Base-by-base conservation (phyloP, 2,797 vertebrate species). In the Melanotaenia parkinsoni region DNA sequence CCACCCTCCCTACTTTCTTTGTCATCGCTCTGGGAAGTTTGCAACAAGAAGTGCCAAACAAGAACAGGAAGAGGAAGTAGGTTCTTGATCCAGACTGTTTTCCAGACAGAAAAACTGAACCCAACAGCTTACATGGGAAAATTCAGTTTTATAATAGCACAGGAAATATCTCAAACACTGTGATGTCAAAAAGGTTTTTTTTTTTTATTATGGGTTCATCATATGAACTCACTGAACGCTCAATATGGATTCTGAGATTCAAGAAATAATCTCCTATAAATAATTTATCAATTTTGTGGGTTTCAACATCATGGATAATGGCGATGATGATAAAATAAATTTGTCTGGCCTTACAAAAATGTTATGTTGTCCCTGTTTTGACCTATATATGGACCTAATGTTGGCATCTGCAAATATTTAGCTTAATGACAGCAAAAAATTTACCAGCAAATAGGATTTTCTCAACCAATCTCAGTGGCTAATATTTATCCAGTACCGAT, bases 61-160 rank as follows among this genome's bases (percentile, higher is more conserved):
- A 89, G 89, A 85, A 85, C 77, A 89, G 88, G 89, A 90, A 87
- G 70, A 84, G 88, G 89, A 92, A 89, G 76, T 69, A 66, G 61
- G 78, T 85, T 84, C 70, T 79, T 30, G 11, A 79, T 81, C 60
- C 51, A 83, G 50, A 72, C 38, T 58, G 63, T 77, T 91, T 83
- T 65, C 69, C 60, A 72, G 64, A 26, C 43, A 66, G 65, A 83
- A 78, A 63, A 81, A 67, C 60, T 63, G 38, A 74, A 67, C 58
- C 50, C 61, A 65, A 70, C 45, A 1, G 4, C 69, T 54, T 38
- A 76, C 32, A 61, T 69, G 54, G 63, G 70, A 80, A 82, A 71
- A 69, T 63, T 68, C 18, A 53, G 67, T 62, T 37, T 50, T 50
- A 40, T 58, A 53, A 59, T 35, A 67, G 58, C 1, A 62, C 72